A percentile compares a stretch with the other conserved stretches of the same genome.
These are phyloP conservation scores for Gnathonemus longibarbis DNA, from an alignment of 2,113 vertebrate species.

Conservation along the genomic window DNA sequence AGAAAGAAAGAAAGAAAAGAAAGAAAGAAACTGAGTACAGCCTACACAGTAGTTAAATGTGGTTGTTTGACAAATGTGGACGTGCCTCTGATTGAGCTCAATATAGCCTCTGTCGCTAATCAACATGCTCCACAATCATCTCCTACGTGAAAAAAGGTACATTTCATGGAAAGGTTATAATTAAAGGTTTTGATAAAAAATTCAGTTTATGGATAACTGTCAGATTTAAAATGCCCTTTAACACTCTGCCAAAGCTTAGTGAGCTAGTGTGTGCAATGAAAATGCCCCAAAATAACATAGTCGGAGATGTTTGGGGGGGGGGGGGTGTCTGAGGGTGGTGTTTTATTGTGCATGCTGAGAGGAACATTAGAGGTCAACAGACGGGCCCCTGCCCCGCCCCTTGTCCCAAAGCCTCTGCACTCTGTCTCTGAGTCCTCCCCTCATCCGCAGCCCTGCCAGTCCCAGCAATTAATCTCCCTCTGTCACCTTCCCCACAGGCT, in stretches of 20 bases:
- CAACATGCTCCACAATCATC: not conserved
- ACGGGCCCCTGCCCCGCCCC: not conserved
- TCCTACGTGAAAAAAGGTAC: not conserved
- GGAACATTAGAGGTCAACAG: not conserved
- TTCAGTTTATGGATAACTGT: not conserved
- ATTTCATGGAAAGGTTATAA: not conserved
- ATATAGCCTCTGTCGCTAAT: constrained; percentile 3
- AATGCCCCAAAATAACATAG: not conserved
- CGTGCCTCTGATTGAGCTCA: not conserved
- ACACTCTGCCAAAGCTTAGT: not conserved
- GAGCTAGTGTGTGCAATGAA: not conserved
- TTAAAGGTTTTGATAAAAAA: not conserved
- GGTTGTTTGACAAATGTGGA: not conserved
- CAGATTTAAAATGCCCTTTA: constrained; percentile 1
- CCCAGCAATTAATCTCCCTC: constrained; percentile 6
- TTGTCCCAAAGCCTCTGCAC: not conserved
- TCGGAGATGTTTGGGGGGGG: not conserved
- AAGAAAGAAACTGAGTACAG: not conserved
- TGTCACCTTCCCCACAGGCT: not conserved
- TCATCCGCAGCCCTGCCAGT: not conserved
- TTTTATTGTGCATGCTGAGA: not conserved
- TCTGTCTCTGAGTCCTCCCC: not conserved
- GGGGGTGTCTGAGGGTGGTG: not conserved
- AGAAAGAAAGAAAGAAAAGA: not conserved
- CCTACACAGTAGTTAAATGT: not conserved